A percentile compares a stretch with the other conserved stretches of the same genome.
These are phyloP conservation scores for Nicator chloris DNA, from an alignment of 2,113 vertebrate genomes.

Conservation along the genomic window DNA sequence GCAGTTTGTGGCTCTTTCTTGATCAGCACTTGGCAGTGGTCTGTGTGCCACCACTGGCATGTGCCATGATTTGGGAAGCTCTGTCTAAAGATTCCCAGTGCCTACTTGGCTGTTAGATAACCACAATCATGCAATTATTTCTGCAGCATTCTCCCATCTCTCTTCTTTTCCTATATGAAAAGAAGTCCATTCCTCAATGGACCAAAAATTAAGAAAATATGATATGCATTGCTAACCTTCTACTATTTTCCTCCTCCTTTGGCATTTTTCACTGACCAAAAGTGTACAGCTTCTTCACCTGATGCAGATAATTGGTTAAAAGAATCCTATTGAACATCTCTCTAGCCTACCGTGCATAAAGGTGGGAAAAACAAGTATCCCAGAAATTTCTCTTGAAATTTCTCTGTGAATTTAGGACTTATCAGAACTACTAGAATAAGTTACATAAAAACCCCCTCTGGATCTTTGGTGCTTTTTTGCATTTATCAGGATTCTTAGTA, in stretches of 20 bases:
- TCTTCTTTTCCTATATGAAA: neutral
- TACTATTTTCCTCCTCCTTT: neutral
- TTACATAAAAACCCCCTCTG: neutral
- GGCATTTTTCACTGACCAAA: neutral
- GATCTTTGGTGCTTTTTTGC: neutral
- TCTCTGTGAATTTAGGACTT: neutral
- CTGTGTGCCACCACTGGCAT: neutral
- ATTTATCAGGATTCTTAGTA: neutral
- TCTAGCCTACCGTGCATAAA: neutral
- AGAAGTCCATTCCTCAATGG: neutral
- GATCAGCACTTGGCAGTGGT: fast-evolving
- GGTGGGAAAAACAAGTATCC: neutral
- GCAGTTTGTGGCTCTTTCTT: neutral
- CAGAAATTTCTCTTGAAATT: neutral
- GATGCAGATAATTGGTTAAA: neutral
- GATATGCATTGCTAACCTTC: neutral
- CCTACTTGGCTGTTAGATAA: neutral
- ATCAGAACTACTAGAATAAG: neutral
- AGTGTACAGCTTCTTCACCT: neutral
- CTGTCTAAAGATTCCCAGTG: neutral
- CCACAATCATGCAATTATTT: neutral
- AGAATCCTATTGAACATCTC: neutral
- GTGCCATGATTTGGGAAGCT: neutral
- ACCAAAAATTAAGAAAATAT: neutral
- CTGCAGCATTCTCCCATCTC: neutral